Evolutionary conservation across 2,113 vertebrate genomes (phyloP).

Genomic region (Mandrillus leucophaeus): DNA sequence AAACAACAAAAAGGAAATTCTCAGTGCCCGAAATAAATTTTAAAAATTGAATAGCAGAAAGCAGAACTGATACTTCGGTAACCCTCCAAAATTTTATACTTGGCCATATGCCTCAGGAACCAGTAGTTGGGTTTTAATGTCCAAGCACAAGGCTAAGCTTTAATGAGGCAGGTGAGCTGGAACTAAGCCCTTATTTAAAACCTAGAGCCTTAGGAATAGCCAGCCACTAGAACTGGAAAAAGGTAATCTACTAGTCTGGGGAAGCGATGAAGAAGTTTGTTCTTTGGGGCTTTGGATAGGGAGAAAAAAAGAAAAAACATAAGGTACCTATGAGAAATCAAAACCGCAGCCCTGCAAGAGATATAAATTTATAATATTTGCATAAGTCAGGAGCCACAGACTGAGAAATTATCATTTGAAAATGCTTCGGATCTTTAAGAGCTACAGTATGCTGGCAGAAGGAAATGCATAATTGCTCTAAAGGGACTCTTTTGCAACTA

Average conservation of each 20-base stretch:
- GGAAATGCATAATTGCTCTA: constrained; percentile 16
- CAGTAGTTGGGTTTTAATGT: neutral
- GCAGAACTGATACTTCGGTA: neutral
- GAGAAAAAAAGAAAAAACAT: neutral
- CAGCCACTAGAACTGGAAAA: neutral
- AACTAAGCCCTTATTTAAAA: neutral
- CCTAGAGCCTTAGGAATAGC: neutral
- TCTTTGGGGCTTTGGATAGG: neutral
- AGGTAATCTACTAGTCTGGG: neutral
- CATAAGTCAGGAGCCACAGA: constrained; percentile 21
- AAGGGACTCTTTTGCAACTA: constrained; percentile 17
- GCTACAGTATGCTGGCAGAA: constrained; percentile 39
- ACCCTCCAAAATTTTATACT: neutral
- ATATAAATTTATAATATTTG: neutral
- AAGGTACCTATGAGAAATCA: constrained; percentile 32
- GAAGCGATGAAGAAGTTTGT: neutral
- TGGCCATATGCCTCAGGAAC: neutral
- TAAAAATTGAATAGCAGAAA: neutral
- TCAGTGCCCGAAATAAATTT: neutral
- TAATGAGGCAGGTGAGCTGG: neutral
- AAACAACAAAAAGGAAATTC: neutral
- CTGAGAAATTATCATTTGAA: constrained; percentile 46
- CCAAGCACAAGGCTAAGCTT: neutral
- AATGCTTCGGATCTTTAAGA: constrained; percentile 25
- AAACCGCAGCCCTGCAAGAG: neutral